Base-by-base conservation (phyloP, 1,140 invertebrate genomes). In the Arion vulgaris region DNA sequence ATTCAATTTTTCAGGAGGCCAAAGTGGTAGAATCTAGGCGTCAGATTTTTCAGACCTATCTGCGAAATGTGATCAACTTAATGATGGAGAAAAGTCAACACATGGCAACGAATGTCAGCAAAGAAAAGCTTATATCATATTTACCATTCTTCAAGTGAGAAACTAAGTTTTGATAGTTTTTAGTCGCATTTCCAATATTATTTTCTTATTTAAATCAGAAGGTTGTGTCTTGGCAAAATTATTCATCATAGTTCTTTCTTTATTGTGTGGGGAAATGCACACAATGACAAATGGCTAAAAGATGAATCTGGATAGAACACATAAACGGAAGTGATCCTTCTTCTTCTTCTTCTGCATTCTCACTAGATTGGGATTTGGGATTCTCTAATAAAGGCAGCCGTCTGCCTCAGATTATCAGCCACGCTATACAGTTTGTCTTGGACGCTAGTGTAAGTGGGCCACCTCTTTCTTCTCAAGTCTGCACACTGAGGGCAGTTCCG, bases 91-190 rank as follows among this genome's bases (percentile, higher is more conserved):
- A 95, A 87, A 94, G 96, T 88, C 94, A 95, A 2, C 94, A 95
- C 88, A 93, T 97, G 85, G 93, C 95, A 9, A 93, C 94, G 74
- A 94, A 94, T 88, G 95, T 95, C 57, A 94, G 93, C 87, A 95
- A 95, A 89, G 94, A 95, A 78, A 94, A 95, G 32, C 94, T 97
- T 71, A 93, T 96, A 82, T 94, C 94, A 13, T 91, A 95, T 84
- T 92, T 97, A 85, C 95, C 96, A 77, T 97, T 97, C 92, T 96
- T 97, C 90, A 95, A 95, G 96, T 96, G 93, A 89, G 88, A 78
- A 69, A 28, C 2, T 57, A n/a, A 23, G 19, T 11, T 11, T 36
- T 53, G 28, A 51, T 11, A 32, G 15, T 38, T 69, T 73, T 19
- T 13, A 17, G 9, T 19, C 36, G n/a, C 4, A 57, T 7, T 36